A percentile compares a stretch with the other conserved stretches of the same genome.
Conservation (phyloP, 2,888 invertebrate species). For the Sinohyriopsis cumingii region DNA sequence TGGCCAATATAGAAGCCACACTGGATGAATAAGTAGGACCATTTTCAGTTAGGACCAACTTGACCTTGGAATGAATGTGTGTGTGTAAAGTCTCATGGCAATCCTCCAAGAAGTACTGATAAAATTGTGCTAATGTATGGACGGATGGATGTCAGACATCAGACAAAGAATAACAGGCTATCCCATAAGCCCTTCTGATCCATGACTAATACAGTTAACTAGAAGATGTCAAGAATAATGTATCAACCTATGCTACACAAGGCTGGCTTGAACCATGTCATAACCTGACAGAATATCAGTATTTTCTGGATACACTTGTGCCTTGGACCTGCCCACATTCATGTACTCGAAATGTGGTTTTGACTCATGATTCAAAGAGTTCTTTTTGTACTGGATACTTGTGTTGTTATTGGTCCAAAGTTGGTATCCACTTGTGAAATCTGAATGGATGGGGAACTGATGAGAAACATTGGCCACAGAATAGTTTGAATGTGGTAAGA, state of each 20-base stretch:
- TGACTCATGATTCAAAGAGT: slow-evolving; percentile 12
- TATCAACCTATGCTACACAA: slow-evolving; percentile 30
- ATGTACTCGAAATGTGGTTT: slow-evolving; percentile 24
- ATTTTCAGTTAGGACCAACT: too few relatives aligned
- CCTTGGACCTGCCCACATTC: slow-evolving; percentile 33
- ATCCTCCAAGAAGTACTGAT: too few relatives aligned
- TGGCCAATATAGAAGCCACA: too few relatives aligned
- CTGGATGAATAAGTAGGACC: too few relatives aligned
- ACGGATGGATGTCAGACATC: too few relatives aligned
- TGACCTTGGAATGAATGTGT: too few relatives aligned
- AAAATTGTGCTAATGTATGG: too few relatives aligned
- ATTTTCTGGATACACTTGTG: slow-evolving; percentile 54
- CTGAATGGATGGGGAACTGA: slow-evolving; percentile 21
- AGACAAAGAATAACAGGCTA: too few relatives aligned
- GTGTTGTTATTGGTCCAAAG: slow-evolving; percentile 34
- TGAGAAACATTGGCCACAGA: slow-evolving; percentile 40
- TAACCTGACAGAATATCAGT: slow-evolving; percentile 42
- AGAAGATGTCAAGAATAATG: too few relatives aligned
- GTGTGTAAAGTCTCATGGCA: too few relatives aligned
- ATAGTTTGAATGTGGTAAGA: slow-evolving; percentile 36
- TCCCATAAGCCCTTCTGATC: too few relatives aligned
- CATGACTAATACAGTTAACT: too few relatives aligned
- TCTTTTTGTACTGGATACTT: slow-evolving; percentile 14
- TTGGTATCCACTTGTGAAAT: slow-evolving; percentile 14
- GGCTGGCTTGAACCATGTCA: slow-evolving; percentile 55